A percentile compares a stretch with the other conserved stretches of the same genome.
Evolutionary conservation across 2,888 invertebrate genomes (phyloP).

Genomic region (Mamestra brassicae): DNA sequence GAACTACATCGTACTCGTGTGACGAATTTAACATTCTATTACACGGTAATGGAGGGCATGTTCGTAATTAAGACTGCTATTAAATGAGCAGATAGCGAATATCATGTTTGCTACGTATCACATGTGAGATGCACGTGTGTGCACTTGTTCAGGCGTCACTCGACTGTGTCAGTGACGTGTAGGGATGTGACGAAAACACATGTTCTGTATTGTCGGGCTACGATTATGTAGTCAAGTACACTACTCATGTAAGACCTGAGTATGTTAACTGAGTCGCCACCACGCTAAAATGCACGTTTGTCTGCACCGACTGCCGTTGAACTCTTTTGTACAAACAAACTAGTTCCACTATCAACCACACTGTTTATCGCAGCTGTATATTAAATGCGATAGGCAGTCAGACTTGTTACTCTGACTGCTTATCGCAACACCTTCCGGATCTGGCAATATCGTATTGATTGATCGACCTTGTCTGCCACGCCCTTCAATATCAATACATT

Average conservation of each 20-base stretch:
- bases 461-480: not conserved
- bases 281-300: not conserved
- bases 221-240: constrained; percentile 6
- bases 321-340: not conserved
- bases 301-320: not conserved
- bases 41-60: constrained; percentile 20
- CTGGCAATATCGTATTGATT: not conserved
- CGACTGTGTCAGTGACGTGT: constrained; percentile 22
- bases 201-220: constrained; percentile 8
- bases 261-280: not conserved
- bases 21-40: constrained; percentile 45
- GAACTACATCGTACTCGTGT: constrained; percentile 26
- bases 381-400: not conserved
- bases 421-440: not conserved
- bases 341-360: not conserved
- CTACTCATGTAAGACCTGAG: not conserved
- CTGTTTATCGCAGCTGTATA: not conserved
- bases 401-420: not conserved
- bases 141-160: not conserved
- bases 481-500: not conserved
- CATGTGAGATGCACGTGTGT: not conserved
- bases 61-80: constrained; percentile 23
- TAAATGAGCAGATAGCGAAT: constrained; percentile 11
- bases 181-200: constrained; percentile 29
- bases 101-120: constrained; percentile 10